Evolutionary conservation across 2,113 vertebrate species (phyloP).

Genomic region (Seriola dumerili): DNA sequence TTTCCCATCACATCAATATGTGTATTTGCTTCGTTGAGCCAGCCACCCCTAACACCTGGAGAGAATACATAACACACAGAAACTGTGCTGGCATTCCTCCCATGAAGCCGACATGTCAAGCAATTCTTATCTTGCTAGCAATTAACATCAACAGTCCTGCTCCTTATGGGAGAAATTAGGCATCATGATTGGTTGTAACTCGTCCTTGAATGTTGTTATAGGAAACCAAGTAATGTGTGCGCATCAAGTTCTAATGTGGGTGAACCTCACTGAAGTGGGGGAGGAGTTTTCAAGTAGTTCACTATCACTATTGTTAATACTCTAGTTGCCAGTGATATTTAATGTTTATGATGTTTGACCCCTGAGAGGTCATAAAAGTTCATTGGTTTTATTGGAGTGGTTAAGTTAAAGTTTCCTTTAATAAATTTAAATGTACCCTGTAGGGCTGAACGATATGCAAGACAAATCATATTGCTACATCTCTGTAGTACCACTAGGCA

Average conservation of each 20-base stretch:
- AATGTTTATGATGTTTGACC: too few species aligned
- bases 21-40: slow-evolving; percentile 26
- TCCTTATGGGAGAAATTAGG: neutral
- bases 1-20: slow-evolving; percentile 36
- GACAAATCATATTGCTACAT: too few species aligned
- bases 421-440: too few species aligned
- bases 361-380: too few species aligned
- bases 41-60: slow-evolving; percentile 21
- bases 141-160: neutral
- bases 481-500: too few species aligned
- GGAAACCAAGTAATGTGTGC: neutral
- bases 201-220: neutral
- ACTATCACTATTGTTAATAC: neutral
- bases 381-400: too few species aligned
- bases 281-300: neutral
- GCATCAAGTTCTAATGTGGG: neutral
- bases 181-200: too few species aligned
- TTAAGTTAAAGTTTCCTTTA: too few species aligned
- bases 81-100: neutral
- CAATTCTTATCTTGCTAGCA: neutral
- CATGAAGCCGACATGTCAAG: neutral
- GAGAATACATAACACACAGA: slow-evolving; percentile 15
- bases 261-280: neutral
- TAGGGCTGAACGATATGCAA: too few species aligned
- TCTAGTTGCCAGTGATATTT: neutral